These are phyloP conservation scores for Acrocephalus arundinaceus DNA, from an alignment of 2,113 vertebrate genomes.

Conservation along the genomic window DNA sequence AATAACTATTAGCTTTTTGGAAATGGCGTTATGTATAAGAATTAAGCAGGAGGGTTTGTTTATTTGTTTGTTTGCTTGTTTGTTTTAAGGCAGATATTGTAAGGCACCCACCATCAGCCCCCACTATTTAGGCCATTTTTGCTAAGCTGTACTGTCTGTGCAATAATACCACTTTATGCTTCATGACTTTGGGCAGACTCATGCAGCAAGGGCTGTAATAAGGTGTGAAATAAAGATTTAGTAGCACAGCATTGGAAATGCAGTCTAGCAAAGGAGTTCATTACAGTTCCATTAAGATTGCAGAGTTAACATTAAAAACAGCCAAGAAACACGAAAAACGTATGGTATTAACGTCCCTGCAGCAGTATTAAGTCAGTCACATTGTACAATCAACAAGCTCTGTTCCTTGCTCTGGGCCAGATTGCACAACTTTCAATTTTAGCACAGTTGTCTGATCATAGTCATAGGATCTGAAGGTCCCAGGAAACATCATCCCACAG, in stretches of 20 bases:
- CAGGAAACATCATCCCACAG: not conserved
- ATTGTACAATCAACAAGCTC: not conserved
- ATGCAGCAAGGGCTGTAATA: constrained; percentile 32
- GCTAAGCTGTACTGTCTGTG: not conserved
- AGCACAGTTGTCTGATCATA: not conserved
- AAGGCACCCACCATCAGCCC: not conserved
- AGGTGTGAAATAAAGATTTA: constrained; percentile 62
- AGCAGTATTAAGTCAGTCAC: not conserved
- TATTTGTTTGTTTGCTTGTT: not conserved
- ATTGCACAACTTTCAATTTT: not conserved
- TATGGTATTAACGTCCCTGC: not conserved
- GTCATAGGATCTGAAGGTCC: not conserved
- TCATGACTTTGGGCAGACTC: constrained; percentile 1
- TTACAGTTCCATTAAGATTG: constrained; percentile 44
- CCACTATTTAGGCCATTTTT: not conserved
- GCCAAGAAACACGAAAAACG: not conserved
- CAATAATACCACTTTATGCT: not conserved
- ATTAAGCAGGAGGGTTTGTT: not conserved
- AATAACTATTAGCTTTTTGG: not conserved
- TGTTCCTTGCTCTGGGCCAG: not conserved
- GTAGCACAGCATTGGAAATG: constrained; percentile 12
- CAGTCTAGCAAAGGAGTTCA: constrained; percentile 43
- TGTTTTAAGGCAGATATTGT: not conserved
- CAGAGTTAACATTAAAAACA: constrained; percentile 22
- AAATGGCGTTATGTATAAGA: not conserved